Percentiles rank a stretch among this genome's conserved stretches.
These are phyloP conservation scores for Pachycephus smyrnensis DNA, from an alignment of 2,888 invertebrate species.

Conservation along the genomic window DNA sequence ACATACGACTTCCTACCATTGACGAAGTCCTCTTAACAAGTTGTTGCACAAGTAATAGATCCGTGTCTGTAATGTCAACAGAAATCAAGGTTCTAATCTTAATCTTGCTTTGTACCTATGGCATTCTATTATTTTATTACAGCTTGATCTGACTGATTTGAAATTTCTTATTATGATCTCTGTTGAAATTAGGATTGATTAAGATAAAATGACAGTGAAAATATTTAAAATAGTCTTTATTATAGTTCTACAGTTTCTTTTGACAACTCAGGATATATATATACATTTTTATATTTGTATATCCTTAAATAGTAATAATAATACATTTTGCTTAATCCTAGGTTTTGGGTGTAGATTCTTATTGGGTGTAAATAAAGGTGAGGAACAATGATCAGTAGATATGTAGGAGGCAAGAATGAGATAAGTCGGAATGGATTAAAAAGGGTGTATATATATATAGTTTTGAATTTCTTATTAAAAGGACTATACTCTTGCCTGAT, in stretches of 20 bases:
- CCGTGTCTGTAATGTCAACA: not conserved
- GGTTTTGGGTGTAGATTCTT: not conserved
- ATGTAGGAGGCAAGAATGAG: not conserved
- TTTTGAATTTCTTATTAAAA: not conserved
- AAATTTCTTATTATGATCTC: not conserved
- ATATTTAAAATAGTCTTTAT: not conserved
- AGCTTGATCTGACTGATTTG: not conserved
- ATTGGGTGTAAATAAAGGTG: slow-evolving; percentile 2
- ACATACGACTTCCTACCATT: not conserved
- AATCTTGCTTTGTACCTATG: not conserved
- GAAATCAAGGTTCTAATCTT: not conserved
- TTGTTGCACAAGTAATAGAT: not conserved
- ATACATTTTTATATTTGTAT: not conserved
- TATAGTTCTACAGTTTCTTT: not conserved
- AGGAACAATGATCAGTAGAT: not conserved
- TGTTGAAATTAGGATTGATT: not conserved
- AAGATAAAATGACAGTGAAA: not conserved
- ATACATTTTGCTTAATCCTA: not conserved
- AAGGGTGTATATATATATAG: not conserved
- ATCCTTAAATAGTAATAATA: not conserved
- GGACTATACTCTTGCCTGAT: not conserved
- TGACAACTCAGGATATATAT: not conserved
- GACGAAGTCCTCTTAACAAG: not conserved
- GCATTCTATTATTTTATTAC: not conserved
- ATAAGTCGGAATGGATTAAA: slow-evolving; percentile 9